These are phyloP conservation scores for Empidonax traillii DNA, from an alignment of 2,113 vertebrate species.

Conservation along the genomic window DNA sequence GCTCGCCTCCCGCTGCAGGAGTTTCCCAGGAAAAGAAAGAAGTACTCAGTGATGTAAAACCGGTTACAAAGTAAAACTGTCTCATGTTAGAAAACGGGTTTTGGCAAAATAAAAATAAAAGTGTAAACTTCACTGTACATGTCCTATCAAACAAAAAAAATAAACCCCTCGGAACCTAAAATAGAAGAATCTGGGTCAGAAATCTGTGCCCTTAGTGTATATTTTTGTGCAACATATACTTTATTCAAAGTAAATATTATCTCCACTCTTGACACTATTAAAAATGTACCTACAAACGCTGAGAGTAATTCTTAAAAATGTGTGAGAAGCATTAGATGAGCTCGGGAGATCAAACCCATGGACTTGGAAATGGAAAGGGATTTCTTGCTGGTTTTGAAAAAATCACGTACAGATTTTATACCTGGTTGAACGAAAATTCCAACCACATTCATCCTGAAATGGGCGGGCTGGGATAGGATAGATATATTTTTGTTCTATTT, in stretches of 20 bases:
- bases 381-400: constrained; percentile 60
- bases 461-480: constrained; percentile 37
- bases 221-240: background rate
- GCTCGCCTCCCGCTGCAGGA: background rate
- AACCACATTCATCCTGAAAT: constrained; percentile 50
- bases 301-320: constrained; percentile 32
- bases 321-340: constrained; percentile 19
- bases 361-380: constrained; percentile 10
- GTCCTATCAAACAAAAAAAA: constrained; percentile 11
- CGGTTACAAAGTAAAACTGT: constrained; percentile 54
- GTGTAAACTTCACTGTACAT: constrained; percentile 45
- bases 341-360: constrained; percentile 31
- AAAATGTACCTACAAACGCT: constrained; percentile 59
- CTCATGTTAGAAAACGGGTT: constrained; percentile 62
- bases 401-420: constrained; percentile 10
- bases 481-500: constrained; percentile 53
- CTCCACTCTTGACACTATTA: constrained; percentile 21
- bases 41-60: constrained; percentile 42
- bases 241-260: constrained; percentile 28
- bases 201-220: constrained; percentile 49
- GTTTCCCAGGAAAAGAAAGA: constrained; percentile 34
- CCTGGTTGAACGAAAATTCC: constrained; percentile 49
- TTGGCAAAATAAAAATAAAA: constrained; percentile 65
- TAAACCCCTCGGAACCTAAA: constrained; percentile 18
- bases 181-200: constrained; percentile 34